Conservation (phyloP, 2,113 vertebrate species). For the Sitta europaea region DNA sequence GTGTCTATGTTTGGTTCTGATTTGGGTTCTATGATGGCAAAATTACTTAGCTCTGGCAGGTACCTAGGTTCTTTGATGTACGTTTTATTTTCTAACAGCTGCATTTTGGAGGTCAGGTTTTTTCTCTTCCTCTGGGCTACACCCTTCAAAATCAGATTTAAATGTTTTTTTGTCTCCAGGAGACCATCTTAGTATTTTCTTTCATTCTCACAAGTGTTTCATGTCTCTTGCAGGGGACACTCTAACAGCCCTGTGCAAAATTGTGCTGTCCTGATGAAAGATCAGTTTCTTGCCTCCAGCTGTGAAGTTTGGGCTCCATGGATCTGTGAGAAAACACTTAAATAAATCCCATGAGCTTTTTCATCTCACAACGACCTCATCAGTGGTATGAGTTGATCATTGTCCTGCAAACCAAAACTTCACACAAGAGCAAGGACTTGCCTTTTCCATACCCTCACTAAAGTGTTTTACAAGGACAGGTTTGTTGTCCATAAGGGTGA, state of each 20-base stretch:
- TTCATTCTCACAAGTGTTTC: neutral
- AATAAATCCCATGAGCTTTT: neutral
- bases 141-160: neutral
- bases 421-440: neutral
- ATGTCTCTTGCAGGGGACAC: neutral
- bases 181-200: neutral
- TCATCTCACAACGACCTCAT: neutral
- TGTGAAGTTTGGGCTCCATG: neutral
- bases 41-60: neutral
- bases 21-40: neutral
- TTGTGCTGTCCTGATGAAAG: neutral
- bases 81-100: neutral
- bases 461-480: neutral
- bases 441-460: neutral
- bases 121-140: neutral
- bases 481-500: neutral
- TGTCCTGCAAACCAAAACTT: neutral
- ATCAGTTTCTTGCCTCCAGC: neutral
- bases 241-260: constrained; percentile 31
- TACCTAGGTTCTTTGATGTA: neutral
- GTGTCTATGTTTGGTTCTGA: neutral
- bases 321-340: constrained; percentile 39
- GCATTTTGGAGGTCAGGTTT: neutral
- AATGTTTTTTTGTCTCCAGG: neutral
- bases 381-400: neutral